Base-by-base conservation (phyloP, 2,113 vertebrate genomes). In the Nycticebus coucang region DNA sequence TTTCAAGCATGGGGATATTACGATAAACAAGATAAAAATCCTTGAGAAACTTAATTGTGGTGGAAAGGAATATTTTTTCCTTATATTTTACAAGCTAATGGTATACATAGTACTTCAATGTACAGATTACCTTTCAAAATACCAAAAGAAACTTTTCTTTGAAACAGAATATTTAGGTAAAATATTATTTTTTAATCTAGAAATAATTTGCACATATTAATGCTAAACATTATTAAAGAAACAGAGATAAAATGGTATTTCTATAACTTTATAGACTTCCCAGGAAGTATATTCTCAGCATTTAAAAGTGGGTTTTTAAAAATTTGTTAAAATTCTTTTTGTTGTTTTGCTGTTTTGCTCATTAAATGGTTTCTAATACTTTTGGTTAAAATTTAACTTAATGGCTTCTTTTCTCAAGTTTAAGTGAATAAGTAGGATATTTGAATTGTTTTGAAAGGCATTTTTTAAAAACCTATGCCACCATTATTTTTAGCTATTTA, bases 31-130 rank as follows among this genome's bases (percentile, higher is more conserved):
- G 24, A 87, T 4, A 74, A 72, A 95, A 78, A 89, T 87, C 62
- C 50, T 95, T 26, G 89, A 86, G 35, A 94, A 88, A 45, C 55
- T 35, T 86, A 93, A 71, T 97, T 96, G 37, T 81, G 78, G 28
- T 81, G 55, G 68, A 59, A 93, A 62, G 11, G 30, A 50, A 37
- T 28, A 21, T 45, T 64, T 68, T 50, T 59, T 50, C 30, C 53
- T 85, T 66, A 75, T 8, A 62, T 2, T 21, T 85, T 88, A n/a
- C 26, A 89, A 82, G 30, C 33, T 77, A 71, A 55, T 85, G 79
- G 35, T 83, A 55, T 64, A 50, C 45, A 50, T 50, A 50, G 45
- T 50, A 87, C 26, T 91, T 71, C 45, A 68, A 68, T 81, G 57
- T 68, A 55, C 17, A 96, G 10, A 33, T 92, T 87, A 59, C 41